phyloP scores from a whole-genome alignment of 2,113 vertebrate species.

The Syngnathus typhle region DNA sequence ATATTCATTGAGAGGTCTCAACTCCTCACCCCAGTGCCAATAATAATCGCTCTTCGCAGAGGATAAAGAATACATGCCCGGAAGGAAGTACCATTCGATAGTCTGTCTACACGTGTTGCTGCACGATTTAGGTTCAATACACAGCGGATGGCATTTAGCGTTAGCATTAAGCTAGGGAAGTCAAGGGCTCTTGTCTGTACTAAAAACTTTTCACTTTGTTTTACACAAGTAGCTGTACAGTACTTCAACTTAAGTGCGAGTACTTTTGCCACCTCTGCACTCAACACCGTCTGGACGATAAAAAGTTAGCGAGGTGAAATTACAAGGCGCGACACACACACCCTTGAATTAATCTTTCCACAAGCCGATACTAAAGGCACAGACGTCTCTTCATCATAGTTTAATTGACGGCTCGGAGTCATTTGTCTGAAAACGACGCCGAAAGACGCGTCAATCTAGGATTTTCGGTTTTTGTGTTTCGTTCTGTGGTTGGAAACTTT shows the following conservation, averaged over 20 bases:
- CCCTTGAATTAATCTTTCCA: slow-evolving; percentile 70
- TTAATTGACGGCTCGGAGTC: slow-evolving; percentile 70
- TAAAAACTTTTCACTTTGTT: neutral
- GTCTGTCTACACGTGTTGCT: too few species aligned
- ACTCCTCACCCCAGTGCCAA: too few species aligned
- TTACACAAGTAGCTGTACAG: neutral
- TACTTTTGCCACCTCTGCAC: slow-evolving; percentile 23
- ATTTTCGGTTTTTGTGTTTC: slow-evolving; percentile 32
- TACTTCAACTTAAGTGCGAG: neutral
- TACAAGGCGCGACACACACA: slow-evolving; percentile 54
- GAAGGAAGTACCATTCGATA: too few species aligned
- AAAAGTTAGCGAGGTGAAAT: slow-evolving; percentile 57
- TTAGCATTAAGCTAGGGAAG: too few species aligned
- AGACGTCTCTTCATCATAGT: slow-evolving; percentile 60
- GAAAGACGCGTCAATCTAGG: slow-evolving; percentile 61
- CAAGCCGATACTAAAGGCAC: slow-evolving; percentile 59
- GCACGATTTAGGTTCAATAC: too few species aligned
- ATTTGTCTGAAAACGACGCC: slow-evolving; percentile 71
- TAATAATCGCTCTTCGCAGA: too few species aligned
- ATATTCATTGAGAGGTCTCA: too few species aligned
- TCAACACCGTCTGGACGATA: slow-evolving; percentile 49
- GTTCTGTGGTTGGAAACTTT: neutral
- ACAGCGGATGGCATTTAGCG: too few species aligned
- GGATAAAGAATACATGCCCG: too few species aligned
- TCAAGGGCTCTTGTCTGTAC: too few species aligned